Base-by-base conservation (phyloP, 1,140 invertebrate species). In the Drosophila auraria region DNA sequence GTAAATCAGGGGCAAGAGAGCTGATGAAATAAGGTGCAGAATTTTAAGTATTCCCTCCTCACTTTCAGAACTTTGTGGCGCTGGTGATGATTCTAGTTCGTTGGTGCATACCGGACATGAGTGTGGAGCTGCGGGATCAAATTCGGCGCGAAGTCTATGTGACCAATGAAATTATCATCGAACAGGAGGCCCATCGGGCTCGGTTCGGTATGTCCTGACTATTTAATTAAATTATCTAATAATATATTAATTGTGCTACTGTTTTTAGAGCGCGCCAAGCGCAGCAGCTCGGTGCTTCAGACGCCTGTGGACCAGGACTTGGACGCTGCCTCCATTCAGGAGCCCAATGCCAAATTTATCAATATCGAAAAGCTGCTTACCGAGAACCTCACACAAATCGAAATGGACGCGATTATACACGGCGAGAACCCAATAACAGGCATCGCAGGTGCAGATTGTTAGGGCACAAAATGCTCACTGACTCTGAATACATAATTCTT, bases 141-240 rank as follows among this genome's bases (percentile, higher is more conserved):
- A 98, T 98, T 83, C 94, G 97, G 30, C 94, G 97, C 72, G 97
- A 98, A 93, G 95, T 96, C 7, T 97, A 97, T 93, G 94, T 98
- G 66, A 98, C 97, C 61, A 98, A 97, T 93, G 97, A 97, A 93
- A 96, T 98, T 80, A 97, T 98, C 68, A 97, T 98, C 73, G 96
- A 96, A 77, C 96, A 96, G 82, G 97, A 98, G 93, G 94, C 96
- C 5, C 87, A 95, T 61, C 84, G 95, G 59, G 95, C 95, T 4
- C 93, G 94, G 62, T 77, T 77, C 11, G 91, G 89, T 92, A 76
- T 61, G 65, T 47, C 2, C 8, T 33, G n/a, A 36, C 15, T 17
- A 44, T n/a, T 50, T 17, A 3, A 23, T 8, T 17, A 0, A 59
- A 17, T 56, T 44, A 27, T 27, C 11, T 33, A 20, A 14, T 1